Evolutionary conservation across 2,797 vertebrate species (phyloP).

Genomic region (Myotis daubentonii): DNA sequence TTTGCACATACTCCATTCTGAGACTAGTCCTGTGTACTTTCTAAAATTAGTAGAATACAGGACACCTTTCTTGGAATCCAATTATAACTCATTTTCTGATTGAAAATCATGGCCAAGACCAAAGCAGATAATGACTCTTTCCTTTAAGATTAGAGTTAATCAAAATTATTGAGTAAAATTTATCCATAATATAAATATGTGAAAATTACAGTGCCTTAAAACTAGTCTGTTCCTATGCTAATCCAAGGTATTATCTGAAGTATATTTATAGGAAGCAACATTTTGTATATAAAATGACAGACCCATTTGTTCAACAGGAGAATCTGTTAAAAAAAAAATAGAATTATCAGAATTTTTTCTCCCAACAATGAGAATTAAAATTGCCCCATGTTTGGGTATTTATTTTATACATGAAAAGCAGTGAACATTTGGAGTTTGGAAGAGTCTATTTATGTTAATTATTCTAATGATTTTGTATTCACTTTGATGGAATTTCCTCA

Average conservation of each 20-base stretch:
- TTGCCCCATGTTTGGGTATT: background rate
- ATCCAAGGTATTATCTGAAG: background rate
- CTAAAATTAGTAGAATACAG: slow-evolving; percentile 48
- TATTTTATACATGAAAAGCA: background rate
- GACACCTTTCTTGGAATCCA: slow-evolving; percentile 27
- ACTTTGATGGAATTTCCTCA: background rate
- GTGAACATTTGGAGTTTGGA: background rate
- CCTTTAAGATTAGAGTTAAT: slow-evolving; percentile 39
- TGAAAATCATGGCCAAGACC: slow-evolving; percentile 20
- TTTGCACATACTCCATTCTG: slow-evolving; percentile 72
- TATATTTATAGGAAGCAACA: background rate
- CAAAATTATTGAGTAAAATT: slow-evolving; percentile 55
- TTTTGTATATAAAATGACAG: slow-evolving; percentile 43
- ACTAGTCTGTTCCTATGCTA: slow-evolving; percentile 25
- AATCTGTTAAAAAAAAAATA: background rate
- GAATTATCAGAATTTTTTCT: slow-evolving; percentile 8
- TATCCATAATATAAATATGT: slow-evolving; percentile 8
- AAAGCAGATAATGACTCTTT: background rate
- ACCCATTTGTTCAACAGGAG: background rate
- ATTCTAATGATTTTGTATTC: background rate
- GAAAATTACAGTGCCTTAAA: slow-evolving; percentile 19
- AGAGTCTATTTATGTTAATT: background rate
- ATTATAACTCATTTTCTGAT: slow-evolving; percentile 53
- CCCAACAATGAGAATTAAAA: background rate
- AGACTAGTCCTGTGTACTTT: slow-evolving; percentile 41